phyloP scores from a whole-genome alignment of 2,113 vertebrate species.

The Gavialis gangeticus region DNA sequence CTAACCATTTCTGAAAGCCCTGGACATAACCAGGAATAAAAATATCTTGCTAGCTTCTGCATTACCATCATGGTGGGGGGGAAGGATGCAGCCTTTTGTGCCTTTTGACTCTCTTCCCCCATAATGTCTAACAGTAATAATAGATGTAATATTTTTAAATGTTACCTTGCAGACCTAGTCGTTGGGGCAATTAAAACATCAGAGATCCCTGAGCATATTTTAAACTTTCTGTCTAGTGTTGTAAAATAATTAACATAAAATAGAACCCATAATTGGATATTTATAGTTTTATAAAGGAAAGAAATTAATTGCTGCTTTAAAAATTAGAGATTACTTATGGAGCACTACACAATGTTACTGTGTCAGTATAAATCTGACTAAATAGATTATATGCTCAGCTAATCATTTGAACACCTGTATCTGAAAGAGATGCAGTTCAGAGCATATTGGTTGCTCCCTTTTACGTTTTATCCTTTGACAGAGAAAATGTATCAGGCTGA shows the following conservation, averaged over 20 bases:
- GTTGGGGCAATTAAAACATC: constrained; percentile 25
- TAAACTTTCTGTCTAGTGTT: not conserved
- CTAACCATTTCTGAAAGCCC: fast-evolving
- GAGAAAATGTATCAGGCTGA: not conserved
- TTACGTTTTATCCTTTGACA: not conserved
- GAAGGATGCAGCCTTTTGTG: not conserved
- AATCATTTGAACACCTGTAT: fast-evolving
- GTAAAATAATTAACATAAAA: fast-evolving
- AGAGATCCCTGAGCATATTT: not conserved
- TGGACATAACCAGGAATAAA: fast-evolving
- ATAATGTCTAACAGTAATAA: not conserved
- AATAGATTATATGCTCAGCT: fast-evolving
- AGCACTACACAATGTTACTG: fast-evolving
- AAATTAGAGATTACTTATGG: fast-evolving
- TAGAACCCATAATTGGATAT: not conserved
- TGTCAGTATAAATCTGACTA: fast-evolving
- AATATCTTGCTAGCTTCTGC: not conserved
- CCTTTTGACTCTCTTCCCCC: not conserved
- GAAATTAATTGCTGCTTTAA: not conserved
- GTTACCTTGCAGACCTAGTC: not conserved
- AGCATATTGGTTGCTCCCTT: too few relatives aligned
- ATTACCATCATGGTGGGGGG: fast-evolving
- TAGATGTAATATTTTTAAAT: not conserved
- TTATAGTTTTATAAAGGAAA: not conserved
- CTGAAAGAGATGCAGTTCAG: not conserved